These are phyloP conservation scores for Papilio machaon DNA, from an alignment of 1,140 invertebrate species.

Conservation along the genomic window DNA sequence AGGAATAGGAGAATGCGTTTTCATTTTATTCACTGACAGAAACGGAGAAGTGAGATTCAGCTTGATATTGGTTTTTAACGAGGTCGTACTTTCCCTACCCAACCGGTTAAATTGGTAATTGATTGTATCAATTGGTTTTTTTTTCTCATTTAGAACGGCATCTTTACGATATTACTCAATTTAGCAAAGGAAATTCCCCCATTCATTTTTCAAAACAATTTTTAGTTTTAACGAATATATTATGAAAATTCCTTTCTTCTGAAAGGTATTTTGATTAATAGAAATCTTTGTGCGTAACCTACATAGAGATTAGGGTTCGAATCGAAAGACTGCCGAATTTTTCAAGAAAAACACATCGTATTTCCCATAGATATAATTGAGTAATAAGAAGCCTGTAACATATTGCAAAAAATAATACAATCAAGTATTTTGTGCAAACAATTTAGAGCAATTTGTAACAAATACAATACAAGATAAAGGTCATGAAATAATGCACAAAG, in stretches of 20 bases:
- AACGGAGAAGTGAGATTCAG: background rate
- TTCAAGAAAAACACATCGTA: too few species aligned
- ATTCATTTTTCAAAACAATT: too few species aligned
- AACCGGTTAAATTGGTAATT: conserved; percentile 6
- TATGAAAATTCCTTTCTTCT: too few species aligned
- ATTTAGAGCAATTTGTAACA: background rate
- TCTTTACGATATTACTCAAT: background rate
- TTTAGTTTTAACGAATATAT: too few species aligned
- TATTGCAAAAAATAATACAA: too few species aligned
- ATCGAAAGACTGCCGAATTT: too few species aligned
- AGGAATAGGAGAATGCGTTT: background rate
- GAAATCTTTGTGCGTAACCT: too few species aligned
- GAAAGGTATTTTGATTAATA: too few species aligned
- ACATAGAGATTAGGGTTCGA: too few species aligned
- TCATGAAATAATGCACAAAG: background rate
- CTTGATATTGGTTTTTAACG: background rate
- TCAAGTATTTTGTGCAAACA: too few species aligned
- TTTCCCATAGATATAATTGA: too few species aligned
- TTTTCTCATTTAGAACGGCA: background rate
- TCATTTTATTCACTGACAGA: background rate
- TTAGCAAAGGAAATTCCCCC: background rate
- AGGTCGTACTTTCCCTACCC: background rate
- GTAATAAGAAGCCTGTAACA: too few species aligned
- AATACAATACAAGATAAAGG: background rate
- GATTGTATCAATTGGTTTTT: background rate